Base-by-base conservation (phyloP, 2,797 vertebrate genomes). In the Euphonia xanthogaster region DNA sequence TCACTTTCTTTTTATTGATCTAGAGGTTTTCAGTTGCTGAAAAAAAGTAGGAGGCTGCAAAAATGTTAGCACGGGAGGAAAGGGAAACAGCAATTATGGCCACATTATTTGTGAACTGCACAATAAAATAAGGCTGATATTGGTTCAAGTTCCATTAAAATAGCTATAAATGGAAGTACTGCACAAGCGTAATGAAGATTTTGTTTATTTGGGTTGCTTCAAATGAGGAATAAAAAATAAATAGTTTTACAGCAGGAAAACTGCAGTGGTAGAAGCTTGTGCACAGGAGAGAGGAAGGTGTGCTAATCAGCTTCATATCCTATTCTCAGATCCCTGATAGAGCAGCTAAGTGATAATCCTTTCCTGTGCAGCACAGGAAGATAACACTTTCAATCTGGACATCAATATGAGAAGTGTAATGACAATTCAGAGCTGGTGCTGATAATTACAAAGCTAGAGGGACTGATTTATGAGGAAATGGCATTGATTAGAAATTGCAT, bases 401-500 rank as follows among this genome's bases (percentile, higher is more conserved):
- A 71, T 84, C 82, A 50, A 9, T 60, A 37, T 47, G 55, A 81
- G 76, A 72, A 66, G 51, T 25, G 22, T 55, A 86, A 81, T 42
- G 85, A 58, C 70, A 86, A 54, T 66, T 78, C 76, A 90, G 79
- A 95, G 85, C 79, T 71, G 58, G 62, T 21, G 2, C 53, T 70
- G 58, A 45, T 93, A 93, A 94, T 93, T 90, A 79, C 79, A 51
- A 83, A 90, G 55, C 76, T 67, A 65, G 62, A 83, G 70, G 51
- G 60, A 86, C 66, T 94, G 87, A 94, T 97, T 90, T 78, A 78
- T 42, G 87, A 88, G 92, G 89, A 94, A 94, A 81, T 62, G 67
- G 28, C 80, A 86, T 84, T 94, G 95, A 95, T 90, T 94, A 81
- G 63, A 94, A 96, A 94, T 94, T 95, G 76, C 91, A 86, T 91